Conservation (phyloP, 1,140 invertebrate genomes). For the Drosophila takahashii region DNA sequence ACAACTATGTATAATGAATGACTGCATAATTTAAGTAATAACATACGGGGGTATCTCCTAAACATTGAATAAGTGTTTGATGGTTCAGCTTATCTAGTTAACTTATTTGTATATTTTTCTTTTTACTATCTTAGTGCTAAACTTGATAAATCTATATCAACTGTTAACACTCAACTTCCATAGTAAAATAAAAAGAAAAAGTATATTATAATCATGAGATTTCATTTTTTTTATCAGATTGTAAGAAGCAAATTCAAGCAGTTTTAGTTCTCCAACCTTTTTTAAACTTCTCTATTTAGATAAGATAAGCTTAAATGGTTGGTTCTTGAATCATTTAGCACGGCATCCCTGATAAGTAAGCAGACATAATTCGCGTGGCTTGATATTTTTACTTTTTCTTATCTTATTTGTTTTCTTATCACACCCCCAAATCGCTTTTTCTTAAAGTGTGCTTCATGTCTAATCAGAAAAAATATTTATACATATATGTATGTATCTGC, state of each 20-base stretch:
- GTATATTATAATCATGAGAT: background rate
- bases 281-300: background rate
- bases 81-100: no score
- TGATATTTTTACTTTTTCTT: background rate
- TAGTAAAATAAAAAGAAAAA: no score
- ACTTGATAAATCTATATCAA: no score
- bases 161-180: no score
- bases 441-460: background rate
- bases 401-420: conserved; percentile 8
- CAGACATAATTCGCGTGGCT: conserved; percentile 7
- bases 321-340: conserved; percentile 5
- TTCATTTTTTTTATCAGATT: background rate
- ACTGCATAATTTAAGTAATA: no score
- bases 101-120: no score
- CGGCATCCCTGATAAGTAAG: conserved; percentile 25
- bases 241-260: background rate
- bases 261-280: background rate
- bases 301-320: background rate
- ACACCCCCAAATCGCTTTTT: background rate
- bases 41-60: no score
- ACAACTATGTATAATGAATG: no score
- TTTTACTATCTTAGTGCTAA: no score
- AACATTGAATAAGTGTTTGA: no score
- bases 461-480: background rate
- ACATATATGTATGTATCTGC: no score